Base-by-base conservation (phyloP, 2,888 invertebrate species). In the Azorinus chamasolen region DNA sequence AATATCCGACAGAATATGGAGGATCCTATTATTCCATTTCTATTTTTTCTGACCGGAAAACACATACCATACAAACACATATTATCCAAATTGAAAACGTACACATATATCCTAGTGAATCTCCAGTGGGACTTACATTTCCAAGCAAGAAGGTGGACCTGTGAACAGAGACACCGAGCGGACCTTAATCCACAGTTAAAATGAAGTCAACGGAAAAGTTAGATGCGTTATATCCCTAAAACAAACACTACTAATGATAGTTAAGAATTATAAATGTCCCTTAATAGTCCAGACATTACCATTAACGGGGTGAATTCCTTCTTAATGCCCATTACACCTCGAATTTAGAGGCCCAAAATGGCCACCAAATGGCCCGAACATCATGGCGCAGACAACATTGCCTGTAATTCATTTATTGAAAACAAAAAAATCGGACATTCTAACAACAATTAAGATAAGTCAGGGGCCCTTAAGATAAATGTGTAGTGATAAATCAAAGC, bases 181-280 rank as follows among this genome's bases (percentile, higher is more conserved):
- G 27, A 25, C 54, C 12, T 43, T 62, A 41, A 54, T 62, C 68
- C 58, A 65, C 63, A 57, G 64, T 48, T 50, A 69, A 80, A 75
- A 75, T 80, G 79, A 80, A 66, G 25, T 54, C 64, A 59, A 46
- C 69, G 50, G 64, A 72, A 68, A 63, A 48, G 58, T 41, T 43
- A 45, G 41, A 53, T 69, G 72, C 61, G 59, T 72, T 72, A 72
- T 72, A 78, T 43, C 48, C 68, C 68, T 78, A 78, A 78, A 80
- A 80, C 80, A 80, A 80, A 80, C 77, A 76, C 64, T 54, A 59
- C 66, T 62, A 59, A 66, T 45, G 77, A 73, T 80, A 73, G 70
- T 80, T 73, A 80, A 80, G 80, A 73, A 80, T 72, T 74, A 77
- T 80, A 80, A 78, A 80, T 77, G 80, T 68, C 68, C 70, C 76